phyloP scores from a whole-genome alignment of 2,113 vertebrate genomes.

The Anthoscopus minutus region DNA sequence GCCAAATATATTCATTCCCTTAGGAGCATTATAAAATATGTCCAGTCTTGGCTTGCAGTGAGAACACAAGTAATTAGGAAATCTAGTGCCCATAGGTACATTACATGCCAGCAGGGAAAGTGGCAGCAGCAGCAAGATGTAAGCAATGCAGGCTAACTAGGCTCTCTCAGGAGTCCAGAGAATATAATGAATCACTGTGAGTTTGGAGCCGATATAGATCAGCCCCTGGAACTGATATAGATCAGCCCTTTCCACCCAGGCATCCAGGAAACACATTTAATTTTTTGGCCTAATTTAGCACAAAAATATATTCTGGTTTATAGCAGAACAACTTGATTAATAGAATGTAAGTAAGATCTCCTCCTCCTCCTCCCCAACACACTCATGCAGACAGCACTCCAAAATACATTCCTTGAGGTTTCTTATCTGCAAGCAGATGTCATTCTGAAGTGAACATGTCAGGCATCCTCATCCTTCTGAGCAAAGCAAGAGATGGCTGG shows the following conservation, averaged over 20 bases:
- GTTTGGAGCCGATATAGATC: not conserved
- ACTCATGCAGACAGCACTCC: not conserved
- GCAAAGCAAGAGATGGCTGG: not conserved
- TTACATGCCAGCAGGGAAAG: constrained; percentile 1
- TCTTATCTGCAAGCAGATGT: not conserved
- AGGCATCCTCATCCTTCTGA: not conserved
- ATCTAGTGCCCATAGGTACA: not conserved
- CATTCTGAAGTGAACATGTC: not conserved
- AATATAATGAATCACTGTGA: not conserved
- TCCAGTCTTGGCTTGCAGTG: not conserved
- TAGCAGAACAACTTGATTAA: not conserved
- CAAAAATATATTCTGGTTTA: not conserved
- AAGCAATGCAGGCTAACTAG: not conserved
- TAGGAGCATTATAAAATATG: not conserved
- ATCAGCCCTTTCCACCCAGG: not conserved
- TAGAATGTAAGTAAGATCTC: not conserved
- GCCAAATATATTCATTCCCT: not conserved
- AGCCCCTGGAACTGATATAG: not conserved
- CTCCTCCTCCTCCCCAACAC: not conserved
- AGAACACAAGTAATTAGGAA: constrained; percentile 22
- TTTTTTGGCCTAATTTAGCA: not conserved
- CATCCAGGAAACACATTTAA: not conserved
- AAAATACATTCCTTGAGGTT: not conserved
- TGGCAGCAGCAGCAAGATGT: not conserved
- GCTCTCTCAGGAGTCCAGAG: not conserved